Evolutionary conservation across 2,113 vertebrate species (phyloP).

Genomic region (Ranitomeya imitator): DNA sequence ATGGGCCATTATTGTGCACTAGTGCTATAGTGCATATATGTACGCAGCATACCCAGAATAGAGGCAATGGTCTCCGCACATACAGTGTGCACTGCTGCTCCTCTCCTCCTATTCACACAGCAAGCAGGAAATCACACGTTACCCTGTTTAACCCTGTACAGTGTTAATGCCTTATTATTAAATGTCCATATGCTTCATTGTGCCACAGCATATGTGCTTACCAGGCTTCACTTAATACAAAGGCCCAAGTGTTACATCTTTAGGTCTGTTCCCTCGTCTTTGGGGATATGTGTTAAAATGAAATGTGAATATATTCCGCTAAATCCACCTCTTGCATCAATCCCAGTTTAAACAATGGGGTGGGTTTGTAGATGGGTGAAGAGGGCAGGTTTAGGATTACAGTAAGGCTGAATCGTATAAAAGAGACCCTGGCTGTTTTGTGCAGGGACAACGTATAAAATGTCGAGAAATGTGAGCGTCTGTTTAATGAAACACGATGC

Average conservation of each 20-base stretch:
- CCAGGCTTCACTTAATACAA: slow-evolving; percentile 25
- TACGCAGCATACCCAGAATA: background rate
- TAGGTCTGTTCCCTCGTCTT: slow-evolving; percentile 16
- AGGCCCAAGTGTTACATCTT: slow-evolving; percentile 13
- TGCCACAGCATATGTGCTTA: slow-evolving; percentile 32
- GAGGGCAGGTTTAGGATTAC: slow-evolving; percentile 6
- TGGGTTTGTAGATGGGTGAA: background rate
- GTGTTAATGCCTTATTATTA: slow-evolving; percentile 43
- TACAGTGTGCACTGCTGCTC: slow-evolving; percentile 2
- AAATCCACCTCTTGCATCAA: background rate
- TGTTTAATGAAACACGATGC: background rate
- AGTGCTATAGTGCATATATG: background rate
- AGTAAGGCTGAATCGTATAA: background rate
- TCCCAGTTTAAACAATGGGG: slow-evolving; percentile 25
- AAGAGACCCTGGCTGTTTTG: no score
- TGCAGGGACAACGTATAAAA: background rate
- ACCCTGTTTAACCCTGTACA: slow-evolving; percentile 37
- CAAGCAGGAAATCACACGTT: slow-evolving; percentile 22
- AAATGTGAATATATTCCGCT: slow-evolving; percentile 14
- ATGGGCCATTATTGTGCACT: background rate
- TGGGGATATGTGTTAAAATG: slow-evolving; percentile 32
- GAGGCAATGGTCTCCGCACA: background rate
- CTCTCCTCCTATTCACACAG: background rate
- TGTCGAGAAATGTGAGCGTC: background rate
- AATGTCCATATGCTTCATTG: slow-evolving; percentile 40